phyloP scores from a whole-genome alignment of 2,113 vertebrate genomes.

The Aleadryas rufinucha region DNA sequence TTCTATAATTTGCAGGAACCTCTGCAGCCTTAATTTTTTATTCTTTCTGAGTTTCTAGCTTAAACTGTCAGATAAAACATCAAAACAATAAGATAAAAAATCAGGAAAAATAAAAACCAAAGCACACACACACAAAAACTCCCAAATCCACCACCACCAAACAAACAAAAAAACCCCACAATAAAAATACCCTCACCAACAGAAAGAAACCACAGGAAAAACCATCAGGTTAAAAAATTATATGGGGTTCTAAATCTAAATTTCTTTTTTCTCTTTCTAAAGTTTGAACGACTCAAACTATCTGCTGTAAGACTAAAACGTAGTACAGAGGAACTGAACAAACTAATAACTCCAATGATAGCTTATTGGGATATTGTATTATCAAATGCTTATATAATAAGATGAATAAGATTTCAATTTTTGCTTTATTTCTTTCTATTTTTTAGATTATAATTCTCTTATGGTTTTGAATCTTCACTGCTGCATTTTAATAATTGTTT shows the following conservation, averaged over 20 bases:
- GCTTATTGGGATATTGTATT: background rate
- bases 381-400: background rate
- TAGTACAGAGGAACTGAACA: background rate
- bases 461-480: background rate
- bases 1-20: background rate
- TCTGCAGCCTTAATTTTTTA: background rate
- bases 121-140: background rate
- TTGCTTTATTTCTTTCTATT: background rate
- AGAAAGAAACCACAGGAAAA: background rate
- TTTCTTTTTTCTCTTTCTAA: slow-evolving; percentile 7
- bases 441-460: background rate
- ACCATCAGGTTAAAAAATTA: background rate
- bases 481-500: background rate
- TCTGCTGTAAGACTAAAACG: background rate
- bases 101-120: background rate
- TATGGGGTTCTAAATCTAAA: background rate
- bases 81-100: background rate
- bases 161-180: background rate
- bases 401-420: background rate
- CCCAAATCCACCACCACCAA: background rate
- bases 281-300: background rate
- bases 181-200: accelerated
- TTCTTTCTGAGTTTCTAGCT: background rate
- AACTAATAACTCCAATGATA: background rate
- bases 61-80: background rate